Evolutionary conservation across 2,797 vertebrate species (phyloP), one percentile per base, ranked within the genome.

Genomic region (Cyclopterus lumpus): DNA sequence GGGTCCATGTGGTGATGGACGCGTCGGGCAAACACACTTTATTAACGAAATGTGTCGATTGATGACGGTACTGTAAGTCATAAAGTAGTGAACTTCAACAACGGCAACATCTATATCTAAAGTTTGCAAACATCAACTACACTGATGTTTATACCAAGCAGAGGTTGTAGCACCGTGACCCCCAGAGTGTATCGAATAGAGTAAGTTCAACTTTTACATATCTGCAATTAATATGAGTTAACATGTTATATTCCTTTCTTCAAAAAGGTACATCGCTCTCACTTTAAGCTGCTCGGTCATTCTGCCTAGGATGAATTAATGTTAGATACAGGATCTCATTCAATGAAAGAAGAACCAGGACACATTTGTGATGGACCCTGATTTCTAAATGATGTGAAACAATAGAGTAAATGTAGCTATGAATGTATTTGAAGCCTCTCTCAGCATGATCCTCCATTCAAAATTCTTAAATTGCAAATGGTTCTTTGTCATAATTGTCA

Each of bases 401-500:
- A 73, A 30, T 40, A 12, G 42, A 65, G 58, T 75, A 48, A 75
- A 71, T 75, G 59, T 53, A 30, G 54, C 20, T 12, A 60, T 68
- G 51, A 62, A 32, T 61, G 36, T 53, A 67, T 67, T 81, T 74
- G 28, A 79, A 75, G 20, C 32, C 36, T 58, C 30, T 68, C 34
- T 36, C 34, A 75, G 30, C 76, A 73, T 69, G 28, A 60, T 84
- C 70, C 79, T 76, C 42, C 54, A 83, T 67, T 64, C 67, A 57
- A 51, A 72, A 44, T 22, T 32, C 63, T 62, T 16, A 42, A 85
- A 84, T 82, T 67, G 51, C 67, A 60, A 69, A 59, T 18, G 38
- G 84, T 86, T 85, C 65, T 80, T 67, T 26, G 2, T 62, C 58
- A 71, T 72, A 71, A 74, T 78, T 73, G 79, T 77, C 63, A 34